Evolutionary conservation across 2,888 invertebrate species (phyloP), one percentile per base, ranked within the genome.

Genomic region (Euzophera pinguis): DNA sequence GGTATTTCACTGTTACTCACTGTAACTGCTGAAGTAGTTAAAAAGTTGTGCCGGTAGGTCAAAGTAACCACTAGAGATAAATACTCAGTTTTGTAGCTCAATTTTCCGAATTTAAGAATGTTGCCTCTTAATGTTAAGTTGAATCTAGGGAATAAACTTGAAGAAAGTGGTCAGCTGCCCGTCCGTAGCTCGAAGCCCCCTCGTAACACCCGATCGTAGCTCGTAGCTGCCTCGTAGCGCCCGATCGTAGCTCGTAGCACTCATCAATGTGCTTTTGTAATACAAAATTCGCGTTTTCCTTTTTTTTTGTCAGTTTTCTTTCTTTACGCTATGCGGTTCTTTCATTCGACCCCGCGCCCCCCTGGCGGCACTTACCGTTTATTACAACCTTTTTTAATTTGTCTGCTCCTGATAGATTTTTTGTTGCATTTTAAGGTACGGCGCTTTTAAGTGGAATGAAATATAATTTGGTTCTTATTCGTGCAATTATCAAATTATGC

Each of bases 321-420:
- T 58, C 53, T 59, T 58, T 54, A 57, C 61, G 60, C 62, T 63
- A 59, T 58, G 67, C 57, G 67, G 65, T 58, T 64, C 64, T 67
- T 69, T 67, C 63, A 65, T 64, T 64, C 63, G 65, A 63, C 61
- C 67, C 59, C 67, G 65, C 66, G 65, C 65, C 63, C 64, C 64
- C 67, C 58, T 47, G 63, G 61, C 56, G 61, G 61, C 65, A 65
- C 65, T 69, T 64, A 67, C 64, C 64, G 64, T 69, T 71, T 65
- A 70, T 70, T 69, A 66, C 63, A 60, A 62, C 60, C 64, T 63
- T 64, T 50, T 66, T 65, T 66, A 69, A 68, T 71, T 68, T 65
- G 61, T 62, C 64, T 61, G 58, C 60, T 58, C 56, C 55, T 56
- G 58, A 61, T 61, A 61, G 58, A 54, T 64, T 58, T 55, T 57